These are phyloP conservation scores for Paramormyrops kingsleyae DNA, from an alignment of 2,113 vertebrate species.

Conservation along the genomic window DNA sequence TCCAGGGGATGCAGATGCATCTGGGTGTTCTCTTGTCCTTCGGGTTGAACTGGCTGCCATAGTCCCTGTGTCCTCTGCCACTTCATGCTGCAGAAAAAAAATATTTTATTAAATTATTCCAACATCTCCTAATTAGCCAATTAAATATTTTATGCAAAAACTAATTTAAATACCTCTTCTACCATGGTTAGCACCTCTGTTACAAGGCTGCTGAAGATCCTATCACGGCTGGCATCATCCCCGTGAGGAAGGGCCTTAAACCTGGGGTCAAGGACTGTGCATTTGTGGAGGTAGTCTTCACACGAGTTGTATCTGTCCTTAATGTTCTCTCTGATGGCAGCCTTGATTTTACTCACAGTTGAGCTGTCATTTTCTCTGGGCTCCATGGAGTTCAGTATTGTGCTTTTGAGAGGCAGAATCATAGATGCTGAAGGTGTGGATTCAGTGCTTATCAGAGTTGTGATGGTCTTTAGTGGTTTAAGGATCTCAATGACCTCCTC, in stretches of 20 bases:
- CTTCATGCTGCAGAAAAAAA: background rate
- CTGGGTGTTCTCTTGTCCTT: background rate
- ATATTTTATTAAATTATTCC: background rate
- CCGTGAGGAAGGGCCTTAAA: background rate
- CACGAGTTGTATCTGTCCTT: background rate
- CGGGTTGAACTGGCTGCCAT: background rate
- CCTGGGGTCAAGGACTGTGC: background rate
- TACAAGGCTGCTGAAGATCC: background rate
- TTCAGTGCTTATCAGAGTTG: conserved; percentile 1
- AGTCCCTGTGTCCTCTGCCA: background rate
- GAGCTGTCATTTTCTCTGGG: background rate
- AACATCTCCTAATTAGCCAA: background rate
- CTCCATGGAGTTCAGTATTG: background rate
- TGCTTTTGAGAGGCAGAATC: background rate
- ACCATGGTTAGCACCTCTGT: background rate
- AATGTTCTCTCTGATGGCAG: background rate
- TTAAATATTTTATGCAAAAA: background rate
- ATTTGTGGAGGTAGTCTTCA: background rate
- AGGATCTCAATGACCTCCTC: background rate
- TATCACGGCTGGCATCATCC: background rate
- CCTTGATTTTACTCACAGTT: background rate
- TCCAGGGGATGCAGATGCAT: background rate
- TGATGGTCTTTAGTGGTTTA: background rate
- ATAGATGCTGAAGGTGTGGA: background rate
- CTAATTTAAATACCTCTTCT: background rate